Evolutionary conservation across 2,113 vertebrate genomes (phyloP), one percentile per base, ranked within the genome.

Genomic region (Tenebrosternarchus preto): DNA sequence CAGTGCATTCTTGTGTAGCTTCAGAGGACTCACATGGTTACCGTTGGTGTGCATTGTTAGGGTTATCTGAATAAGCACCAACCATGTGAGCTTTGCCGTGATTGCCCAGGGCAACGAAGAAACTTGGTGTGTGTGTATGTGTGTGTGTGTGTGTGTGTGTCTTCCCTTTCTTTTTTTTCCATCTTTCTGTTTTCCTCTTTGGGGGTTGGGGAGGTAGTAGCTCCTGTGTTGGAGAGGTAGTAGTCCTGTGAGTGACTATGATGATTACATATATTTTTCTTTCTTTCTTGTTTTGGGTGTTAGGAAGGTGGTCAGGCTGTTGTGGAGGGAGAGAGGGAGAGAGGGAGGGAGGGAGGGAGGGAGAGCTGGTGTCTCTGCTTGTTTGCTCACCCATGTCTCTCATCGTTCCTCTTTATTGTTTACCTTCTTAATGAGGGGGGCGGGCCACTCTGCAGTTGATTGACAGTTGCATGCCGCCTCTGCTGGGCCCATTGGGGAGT

Each of bases 381-480:
- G 90, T 94, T 95, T 94, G 92, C 92, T 93, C 94, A 91, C 92
- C 95, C 95, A 94, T 94, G 95, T 97, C 93, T 93, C 92, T 95
- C 95, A 94, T 94, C 92, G 93, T 92, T 91, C 93, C 94, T 92
- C 87, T 93, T 96, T 94, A 97, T 97, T 98, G 96, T 99, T 98
- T 96, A 97, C 96, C 94, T 97, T 96, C 96, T 92, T 98, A 99
- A 98, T 96, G 96, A 99, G 96, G 95, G 95, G 95, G 97, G 97
- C 94, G 96, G 96, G 92, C 91, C 93, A 86, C 90, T 89, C 88
- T 50, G 43, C 76, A 86, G 76, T 87, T 97, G 97, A 98, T 91
- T 97, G 97, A 97, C 96, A 95, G 94, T 91, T 90, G 89, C 92
- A 93, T 91, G 93, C 93, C 90, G 90, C 86, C 79, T 81, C 85